Percentiles rank a stretch among this genome's conserved stretches.
phyloP scores from a whole-genome alignment of 1,140 invertebrate species.

The Drosophila triauraria region DNA sequence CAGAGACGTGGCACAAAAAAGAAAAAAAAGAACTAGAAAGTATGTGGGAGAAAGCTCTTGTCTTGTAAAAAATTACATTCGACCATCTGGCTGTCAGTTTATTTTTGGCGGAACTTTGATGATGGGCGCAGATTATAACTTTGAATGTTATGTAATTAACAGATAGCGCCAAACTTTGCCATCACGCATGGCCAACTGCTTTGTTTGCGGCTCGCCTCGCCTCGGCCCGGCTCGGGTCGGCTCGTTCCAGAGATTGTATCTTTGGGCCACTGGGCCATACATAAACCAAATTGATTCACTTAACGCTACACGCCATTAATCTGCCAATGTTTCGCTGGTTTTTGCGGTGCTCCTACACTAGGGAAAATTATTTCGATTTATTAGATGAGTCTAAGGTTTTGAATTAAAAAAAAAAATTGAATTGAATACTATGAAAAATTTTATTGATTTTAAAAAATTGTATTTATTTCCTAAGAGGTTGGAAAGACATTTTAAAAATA shows the following conservation, averaged over 20 bases:
- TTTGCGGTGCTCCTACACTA: constrained; percentile 15
- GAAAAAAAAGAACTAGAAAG: constrained; percentile 1
- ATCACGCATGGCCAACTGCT: constrained; percentile 48
- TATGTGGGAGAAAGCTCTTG: constrained; percentile 16
- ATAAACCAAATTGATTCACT: constrained; percentile 65
- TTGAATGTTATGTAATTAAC: constrained; percentile 74
- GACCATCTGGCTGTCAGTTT: constrained; percentile 55
- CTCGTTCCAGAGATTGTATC: constrained; percentile 25
- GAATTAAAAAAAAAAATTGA: no score
- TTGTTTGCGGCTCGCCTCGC: constrained; percentile 24
- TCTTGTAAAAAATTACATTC: constrained; percentile 46
- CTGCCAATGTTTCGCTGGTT: constrained; percentile 51
- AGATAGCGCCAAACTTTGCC: constrained; percentile 53
- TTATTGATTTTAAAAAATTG: accelerated
- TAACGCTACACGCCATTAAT: constrained; percentile 67
- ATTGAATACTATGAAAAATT: background rate
- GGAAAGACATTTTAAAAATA: background rate
- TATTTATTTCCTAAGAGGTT: background rate
- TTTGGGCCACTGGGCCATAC: constrained; percentile 30
- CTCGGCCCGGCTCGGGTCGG: background rate
- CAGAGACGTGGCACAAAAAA: background rate
- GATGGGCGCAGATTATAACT: constrained; percentile 63
- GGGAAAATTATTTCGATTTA: background rate
- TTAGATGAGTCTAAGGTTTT: no score
- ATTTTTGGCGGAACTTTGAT: constrained; percentile 52